Percentiles rank a stretch among this genome's conserved stretches.
Evolutionary conservation across 1,140 invertebrate species (phyloP).

Genomic region (Lepidurus arcticus): DNA sequence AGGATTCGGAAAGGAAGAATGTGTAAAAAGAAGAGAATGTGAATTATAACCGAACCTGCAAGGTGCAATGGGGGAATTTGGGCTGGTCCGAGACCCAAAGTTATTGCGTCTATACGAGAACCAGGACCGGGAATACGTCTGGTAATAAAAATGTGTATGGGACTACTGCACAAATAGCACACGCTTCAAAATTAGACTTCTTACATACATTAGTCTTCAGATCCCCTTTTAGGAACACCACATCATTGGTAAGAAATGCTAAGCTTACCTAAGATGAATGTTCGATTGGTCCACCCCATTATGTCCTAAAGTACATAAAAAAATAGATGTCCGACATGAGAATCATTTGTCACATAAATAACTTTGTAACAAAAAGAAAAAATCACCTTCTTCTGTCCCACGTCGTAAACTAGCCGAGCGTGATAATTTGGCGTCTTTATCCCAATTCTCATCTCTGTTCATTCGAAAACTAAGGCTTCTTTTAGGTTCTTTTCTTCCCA

Average conservation of each 20-base stretch:
- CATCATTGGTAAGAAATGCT: background rate
- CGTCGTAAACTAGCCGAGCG: slow-evolving; percentile 13
- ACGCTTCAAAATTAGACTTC: background rate
- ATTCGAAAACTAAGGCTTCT: slow-evolving; percentile 15
- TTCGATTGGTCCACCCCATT: background rate
- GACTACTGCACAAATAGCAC: background rate
- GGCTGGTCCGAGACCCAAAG: slow-evolving; percentile 6
- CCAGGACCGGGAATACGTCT: background rate
- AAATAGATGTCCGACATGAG: background rate
- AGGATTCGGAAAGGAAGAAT: too few species aligned
- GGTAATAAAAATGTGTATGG: slow-evolving; percentile 7
- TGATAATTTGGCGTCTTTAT: slow-evolving; percentile 19
- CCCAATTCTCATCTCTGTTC: slow-evolving; percentile 15
- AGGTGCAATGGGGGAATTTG: slow-evolving; percentile 27
- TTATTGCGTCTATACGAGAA: background rate
- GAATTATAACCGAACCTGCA: slow-evolving; percentile 20
- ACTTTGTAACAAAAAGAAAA: background rate
- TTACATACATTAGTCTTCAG: background rate
- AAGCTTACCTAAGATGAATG: background rate
- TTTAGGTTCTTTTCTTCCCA: slow-evolving; percentile 4
- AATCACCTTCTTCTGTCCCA: slow-evolving; percentile 1
- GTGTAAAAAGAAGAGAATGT: background rate
- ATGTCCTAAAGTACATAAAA: background rate
- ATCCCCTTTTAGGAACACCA: background rate
- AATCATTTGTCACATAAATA: background rate